Percentiles rank a stretch among this genome's conserved stretches.
phyloP scores from a whole-genome alignment of 1,140 invertebrate genomes.

The Marisa cornuarietis region DNA sequence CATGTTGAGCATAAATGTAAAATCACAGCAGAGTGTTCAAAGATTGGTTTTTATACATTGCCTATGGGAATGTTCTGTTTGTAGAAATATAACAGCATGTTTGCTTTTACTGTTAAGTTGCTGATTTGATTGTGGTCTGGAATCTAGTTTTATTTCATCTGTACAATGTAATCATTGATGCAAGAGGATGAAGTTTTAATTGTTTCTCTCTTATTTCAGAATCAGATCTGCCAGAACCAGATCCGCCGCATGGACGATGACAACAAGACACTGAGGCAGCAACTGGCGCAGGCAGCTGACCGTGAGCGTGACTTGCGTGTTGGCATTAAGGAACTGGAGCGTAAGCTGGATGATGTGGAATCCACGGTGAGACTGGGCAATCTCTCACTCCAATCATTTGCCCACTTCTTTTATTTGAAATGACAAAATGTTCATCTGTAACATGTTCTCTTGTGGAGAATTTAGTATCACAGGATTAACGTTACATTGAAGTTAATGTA shows the following conservation, averaged over 20 bases:
- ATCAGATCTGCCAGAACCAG: conserved; percentile 94
- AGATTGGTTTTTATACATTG: too few species aligned
- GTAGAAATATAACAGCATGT: not conserved
- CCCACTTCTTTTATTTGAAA: too few species aligned
- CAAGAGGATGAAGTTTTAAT: not conserved
- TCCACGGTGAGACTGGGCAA: conserved; percentile 72
- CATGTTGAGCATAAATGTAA: too few species aligned
- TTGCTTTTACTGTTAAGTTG: too few species aligned
- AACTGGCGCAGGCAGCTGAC: conserved; percentile 77
- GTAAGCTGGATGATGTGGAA: conserved; percentile 88
- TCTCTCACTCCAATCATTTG: too few species aligned
- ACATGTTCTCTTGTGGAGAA: too few species aligned
- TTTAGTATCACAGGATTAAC: too few species aligned
- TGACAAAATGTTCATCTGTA: too few species aligned
- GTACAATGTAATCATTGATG: not conserved
- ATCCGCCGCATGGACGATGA: conserved; percentile 93
- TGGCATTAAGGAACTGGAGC: conserved; percentile 84
- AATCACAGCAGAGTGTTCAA: too few species aligned
- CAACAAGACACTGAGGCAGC: conserved; percentile 81
- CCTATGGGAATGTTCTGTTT: not conserved
- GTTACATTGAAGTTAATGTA: too few species aligned
- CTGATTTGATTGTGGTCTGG: not conserved
- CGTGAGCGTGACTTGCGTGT: conserved; percentile 80
- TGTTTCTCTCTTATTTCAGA: conserved; percentile 67
- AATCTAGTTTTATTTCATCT: not conserved